Percentiles rank a stretch among this genome's conserved stretches.
Evolutionary conservation across 2,888 invertebrate genomes (phyloP).

Genomic region (Scaptomyza polygonia): DNA sequence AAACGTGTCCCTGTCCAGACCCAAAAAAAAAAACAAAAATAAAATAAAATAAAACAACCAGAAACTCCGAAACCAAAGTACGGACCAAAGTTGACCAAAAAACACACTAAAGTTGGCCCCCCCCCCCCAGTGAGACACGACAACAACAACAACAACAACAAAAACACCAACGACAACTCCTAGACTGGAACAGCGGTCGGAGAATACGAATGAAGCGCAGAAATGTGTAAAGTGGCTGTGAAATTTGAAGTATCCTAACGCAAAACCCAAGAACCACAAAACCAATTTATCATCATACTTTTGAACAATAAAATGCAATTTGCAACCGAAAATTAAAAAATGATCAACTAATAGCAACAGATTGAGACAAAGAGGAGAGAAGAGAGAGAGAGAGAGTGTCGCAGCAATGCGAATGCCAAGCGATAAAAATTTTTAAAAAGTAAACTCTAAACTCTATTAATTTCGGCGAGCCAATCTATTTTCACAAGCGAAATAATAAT

Average conservation of each 20-base stretch:
- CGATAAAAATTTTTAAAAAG: conserved; percentile 51
- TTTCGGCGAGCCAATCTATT: conserved; percentile 76
- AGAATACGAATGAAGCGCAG: conserved; percentile 51
- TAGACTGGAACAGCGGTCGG: conserved; percentile 47
- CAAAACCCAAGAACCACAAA: conserved; percentile 41
- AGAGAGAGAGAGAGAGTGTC: conserved; percentile 15
- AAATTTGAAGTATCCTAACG: conserved; percentile 73
- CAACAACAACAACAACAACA: conserved; percentile 17
- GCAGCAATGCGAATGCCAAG: conserved; percentile 62
- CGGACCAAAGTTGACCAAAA: conserved; percentile 67
- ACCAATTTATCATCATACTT: conserved; percentile 46
- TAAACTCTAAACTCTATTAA: conserved; percentile 57
- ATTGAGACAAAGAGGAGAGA: neutral
- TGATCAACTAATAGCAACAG: conserved; percentile 38
- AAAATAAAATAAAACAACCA: conserved; percentile 11
- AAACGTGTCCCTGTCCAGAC: conserved; percentile 60
- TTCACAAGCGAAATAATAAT: conserved; percentile 58
- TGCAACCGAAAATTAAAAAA: conserved; percentile 40
- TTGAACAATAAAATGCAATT: conserved; percentile 53
- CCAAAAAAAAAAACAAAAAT: conserved; percentile 37
- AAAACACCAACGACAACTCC: too few relatives aligned
- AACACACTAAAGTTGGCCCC: conserved; percentile 35
- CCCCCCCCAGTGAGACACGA: conserved; percentile 43
- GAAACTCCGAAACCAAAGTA: conserved; percentile 21
- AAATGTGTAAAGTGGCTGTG: conserved; percentile 77